A percentile compares a stretch with the other conserved stretches of the same genome.
Evolutionary conservation across 2,113 vertebrate species (phyloP).

Genomic region (Tichodroma muraria): DNA sequence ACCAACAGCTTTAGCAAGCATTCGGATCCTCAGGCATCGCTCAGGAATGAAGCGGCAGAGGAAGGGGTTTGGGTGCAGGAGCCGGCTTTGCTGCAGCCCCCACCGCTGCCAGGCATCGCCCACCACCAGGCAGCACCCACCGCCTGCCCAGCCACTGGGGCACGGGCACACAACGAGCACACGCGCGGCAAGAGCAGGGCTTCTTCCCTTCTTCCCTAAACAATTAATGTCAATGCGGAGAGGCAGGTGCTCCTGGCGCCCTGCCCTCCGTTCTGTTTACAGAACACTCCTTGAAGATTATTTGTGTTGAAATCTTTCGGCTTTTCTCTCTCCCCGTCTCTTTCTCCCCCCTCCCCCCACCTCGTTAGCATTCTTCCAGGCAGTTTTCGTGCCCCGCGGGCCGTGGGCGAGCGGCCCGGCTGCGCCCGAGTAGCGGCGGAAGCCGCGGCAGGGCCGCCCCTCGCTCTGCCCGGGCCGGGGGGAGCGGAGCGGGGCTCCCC

Average conservation of each 20-base stretch:
- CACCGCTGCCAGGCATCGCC: background rate
- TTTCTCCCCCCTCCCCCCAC: background rate
- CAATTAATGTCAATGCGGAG: slow-evolving; percentile 37
- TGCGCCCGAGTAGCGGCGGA: background rate
- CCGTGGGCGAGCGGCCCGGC: background rate
- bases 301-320: slow-evolving; percentile 61
- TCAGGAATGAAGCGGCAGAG: rapidly evolving
- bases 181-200: background rate
- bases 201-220: background rate
- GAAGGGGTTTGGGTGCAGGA: background rate
- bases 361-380: slow-evolving; percentile 38
- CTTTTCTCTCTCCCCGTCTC: background rate
- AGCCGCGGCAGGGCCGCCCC: background rate
- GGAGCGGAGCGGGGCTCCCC: background rate
- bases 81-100: background rate
- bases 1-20: background rate
- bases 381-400: slow-evolving; percentile 21
- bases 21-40: background rate
- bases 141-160: background rate
- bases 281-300: slow-evolving; percentile 66
- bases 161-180: background rate
- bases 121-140: background rate
- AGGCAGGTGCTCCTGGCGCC: slow-evolving; percentile 64
- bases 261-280: slow-evolving; percentile 57
- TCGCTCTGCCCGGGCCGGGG: background rate